phyloP scores from a whole-genome alignment of 2,113 vertebrate genomes.

The Hiodon tergisus region DNA sequence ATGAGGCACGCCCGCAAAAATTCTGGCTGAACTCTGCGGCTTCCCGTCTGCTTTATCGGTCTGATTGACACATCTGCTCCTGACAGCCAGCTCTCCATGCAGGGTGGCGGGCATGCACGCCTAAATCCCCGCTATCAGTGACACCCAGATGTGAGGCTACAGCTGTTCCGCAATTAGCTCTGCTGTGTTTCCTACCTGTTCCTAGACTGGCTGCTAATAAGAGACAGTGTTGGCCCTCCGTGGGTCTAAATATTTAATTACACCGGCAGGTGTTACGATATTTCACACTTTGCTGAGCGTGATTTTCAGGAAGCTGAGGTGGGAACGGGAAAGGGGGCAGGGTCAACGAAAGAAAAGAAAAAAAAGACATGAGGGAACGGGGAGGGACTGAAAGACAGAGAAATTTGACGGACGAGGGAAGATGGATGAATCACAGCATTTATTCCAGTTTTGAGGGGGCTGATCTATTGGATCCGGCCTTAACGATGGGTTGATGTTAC shows the following conservation, averaged over 20 bases:
- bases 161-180: constrained; percentile 31
- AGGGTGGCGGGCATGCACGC: constrained; percentile 3
- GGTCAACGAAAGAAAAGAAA: background rate
- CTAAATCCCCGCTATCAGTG: constrained; percentile 21
- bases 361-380: constrained; percentile 1
- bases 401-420: background rate
- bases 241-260: constrained; percentile 35
- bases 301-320: constrained; percentile 19
- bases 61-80: constrained; percentile 27
- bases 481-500: too few relatives aligned
- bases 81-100: constrained; percentile 13
- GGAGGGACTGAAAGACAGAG: background rate
- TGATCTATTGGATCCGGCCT: too few relatives aligned
- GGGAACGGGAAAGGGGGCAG: constrained; percentile 6
- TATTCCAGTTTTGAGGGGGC: background rate
- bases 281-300: constrained; percentile 28
- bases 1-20: background rate
- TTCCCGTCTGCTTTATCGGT: constrained; percentile 11
- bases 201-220: constrained; percentile 29
- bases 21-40: background rate
- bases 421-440: background rate
- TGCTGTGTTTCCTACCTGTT: constrained; percentile 29
- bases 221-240: constrained; percentile 26
- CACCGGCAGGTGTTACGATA: constrained; percentile 28
- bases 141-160: constrained; percentile 30